These are phyloP conservation scores for Anolis apletophallus DNA, from an alignment of 2,797 vertebrate species.

Conservation along the genomic window DNA sequence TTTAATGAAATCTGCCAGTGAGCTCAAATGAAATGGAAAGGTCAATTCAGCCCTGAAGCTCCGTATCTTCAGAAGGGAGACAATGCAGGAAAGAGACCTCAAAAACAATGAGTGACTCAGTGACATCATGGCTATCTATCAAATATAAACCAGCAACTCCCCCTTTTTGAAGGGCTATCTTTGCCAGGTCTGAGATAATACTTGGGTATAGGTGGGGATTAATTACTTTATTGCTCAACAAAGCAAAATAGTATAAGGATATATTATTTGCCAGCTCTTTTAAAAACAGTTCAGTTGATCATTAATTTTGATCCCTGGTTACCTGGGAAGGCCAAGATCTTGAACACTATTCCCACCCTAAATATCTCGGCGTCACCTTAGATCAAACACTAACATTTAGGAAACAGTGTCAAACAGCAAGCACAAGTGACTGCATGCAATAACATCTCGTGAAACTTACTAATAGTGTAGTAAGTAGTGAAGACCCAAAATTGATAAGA, in stretches of 20 bases:
- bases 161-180: neutral
- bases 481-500: too few species aligned
- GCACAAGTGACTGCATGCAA: too few species aligned
- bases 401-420: too few species aligned
- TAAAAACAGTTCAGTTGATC: too few species aligned
- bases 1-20: constrained; percentile 58
- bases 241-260: neutral
- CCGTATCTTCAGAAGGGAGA: constrained; percentile 53
- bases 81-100: constrained; percentile 39
- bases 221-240: neutral
- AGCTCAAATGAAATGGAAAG: constrained; percentile 58
- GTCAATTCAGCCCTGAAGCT: constrained; percentile 63
- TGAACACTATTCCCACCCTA: too few species aligned
- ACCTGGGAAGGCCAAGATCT: too few species aligned
- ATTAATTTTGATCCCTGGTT: too few species aligned
- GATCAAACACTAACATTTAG: too few species aligned
- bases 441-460: too few species aligned
- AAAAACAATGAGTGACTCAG: constrained; percentile 40
- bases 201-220: neutral
- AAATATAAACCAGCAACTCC: constrained; percentile 9
- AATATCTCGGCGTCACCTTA: too few species aligned
- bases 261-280: too few species aligned
- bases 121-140: constrained; percentile 26
- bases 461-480: too few species aligned
- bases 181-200: neutral